These are phyloP conservation scores for Brachycybe producta DNA, from an alignment of 2,888 invertebrate genomes.

Conservation along the genomic window DNA sequence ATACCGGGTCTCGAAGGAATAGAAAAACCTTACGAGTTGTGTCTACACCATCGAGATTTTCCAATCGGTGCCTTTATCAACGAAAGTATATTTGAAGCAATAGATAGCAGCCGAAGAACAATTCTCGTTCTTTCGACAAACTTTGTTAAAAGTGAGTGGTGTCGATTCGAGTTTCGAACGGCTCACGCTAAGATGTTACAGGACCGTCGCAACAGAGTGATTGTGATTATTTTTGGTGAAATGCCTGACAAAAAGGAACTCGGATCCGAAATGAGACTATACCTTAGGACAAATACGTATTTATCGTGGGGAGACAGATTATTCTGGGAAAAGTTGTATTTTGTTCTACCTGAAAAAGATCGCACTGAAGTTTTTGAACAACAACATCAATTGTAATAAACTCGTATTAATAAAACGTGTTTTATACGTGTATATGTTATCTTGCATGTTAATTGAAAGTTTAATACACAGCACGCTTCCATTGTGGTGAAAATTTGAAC, in stretches of 20 bases:
- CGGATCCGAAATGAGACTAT: conserved; percentile 71
- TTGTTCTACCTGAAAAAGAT: conserved; percentile 72
- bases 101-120: conserved; percentile 68
- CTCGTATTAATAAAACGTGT: no score
- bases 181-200: conserved; percentile 71
- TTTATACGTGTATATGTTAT: no score
- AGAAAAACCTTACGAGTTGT: conserved; percentile 65
- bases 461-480: no score
- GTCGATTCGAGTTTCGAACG: conserved; percentile 73
- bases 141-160: conserved; percentile 83
- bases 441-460: no score
- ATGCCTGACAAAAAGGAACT: conserved; percentile 69
- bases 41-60: conserved; percentile 73
- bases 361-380: no score
- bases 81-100: conserved; percentile 74
- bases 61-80: conserved; percentile 61
- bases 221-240: conserved; percentile 69
- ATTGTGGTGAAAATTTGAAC: no score
- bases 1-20: conserved; percentile 70
- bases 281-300: conserved; percentile 69
- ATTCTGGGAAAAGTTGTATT: conserved; percentile 85
- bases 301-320: conserved; percentile 76
- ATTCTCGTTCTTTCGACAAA: conserved; percentile 77
- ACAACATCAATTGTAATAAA: no score
- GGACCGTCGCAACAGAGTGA: conserved; percentile 60